Evolutionary conservation across 2,888 invertebrate genomes (phyloP), one percentile per base, ranked within the genome.

Genomic region (Nomada fabriciana): DNA sequence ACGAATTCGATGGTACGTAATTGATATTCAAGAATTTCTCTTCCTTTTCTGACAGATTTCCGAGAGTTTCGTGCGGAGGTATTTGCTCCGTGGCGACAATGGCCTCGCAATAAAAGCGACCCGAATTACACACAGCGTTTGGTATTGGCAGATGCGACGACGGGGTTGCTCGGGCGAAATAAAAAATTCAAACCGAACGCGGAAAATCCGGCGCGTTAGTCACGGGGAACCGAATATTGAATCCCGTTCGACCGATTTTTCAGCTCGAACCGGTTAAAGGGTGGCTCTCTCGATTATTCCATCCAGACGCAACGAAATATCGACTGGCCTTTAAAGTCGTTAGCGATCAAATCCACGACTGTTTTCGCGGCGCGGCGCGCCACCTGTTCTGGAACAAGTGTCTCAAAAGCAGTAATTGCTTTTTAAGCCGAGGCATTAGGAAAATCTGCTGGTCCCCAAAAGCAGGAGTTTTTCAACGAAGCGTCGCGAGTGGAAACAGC

Each of bases 81-180:
- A 64, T 76, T 53, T 63, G 36, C 57, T 0, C 20, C 43, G 15
- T 23, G 43, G 75, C 74, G 50, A 59, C 57, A 43, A 64, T 64
- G 23, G n/a, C 61, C 61, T 47, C 61, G 67, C 64, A 71, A 80
- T 80, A 80, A 80, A 80, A 71, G 43, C 71, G 59, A 60, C 43
- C 43, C 71, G 59, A 80, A 80, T 80, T 80, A 80, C 79, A 80
- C 11, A 59, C 43, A n/a, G 25, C 57, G 53, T 20, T 64, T 53
- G 80, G 43, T 71, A 80, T 80, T 53, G 79, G 81, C 81, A 80
- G 79, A 80, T 65, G 64, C 64, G 71, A 80, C 71, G 53, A 80
- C 71, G 53, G 47, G 23, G 20, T 63, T 47, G 78, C 13, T 43
- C 53, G 67, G 53, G 23, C 59, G 69, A 69, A 53, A 78, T 80